Evolutionary conservation across 2,113 vertebrate genomes (phyloP).

Genomic region (Nibea coibor): DNA sequence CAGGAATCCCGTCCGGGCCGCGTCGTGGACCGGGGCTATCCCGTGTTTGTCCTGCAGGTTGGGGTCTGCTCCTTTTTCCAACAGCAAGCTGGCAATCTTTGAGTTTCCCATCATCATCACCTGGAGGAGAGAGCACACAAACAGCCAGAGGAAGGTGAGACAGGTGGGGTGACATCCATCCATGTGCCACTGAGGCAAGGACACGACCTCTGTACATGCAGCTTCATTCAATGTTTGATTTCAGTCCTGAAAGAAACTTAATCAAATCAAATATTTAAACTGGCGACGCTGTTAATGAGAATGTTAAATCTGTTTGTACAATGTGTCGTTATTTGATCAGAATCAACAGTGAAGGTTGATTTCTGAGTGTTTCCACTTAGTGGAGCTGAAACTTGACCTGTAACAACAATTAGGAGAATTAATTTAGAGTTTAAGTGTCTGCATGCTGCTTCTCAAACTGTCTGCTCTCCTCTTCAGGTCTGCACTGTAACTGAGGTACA

Average conservation of each 20-base stretch:
- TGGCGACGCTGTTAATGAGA: neutral
- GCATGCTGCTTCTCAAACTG: too few species aligned
- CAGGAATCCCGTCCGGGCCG: slow-evolving; percentile 89
- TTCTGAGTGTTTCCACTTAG: neutral
- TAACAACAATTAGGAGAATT: too few species aligned
- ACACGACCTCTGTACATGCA: too few species aligned
- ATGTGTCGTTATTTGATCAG: too few species aligned
- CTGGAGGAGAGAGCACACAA: slow-evolving; percentile 69
- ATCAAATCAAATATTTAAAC: neutral
- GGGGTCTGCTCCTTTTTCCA: slow-evolving; percentile 90
- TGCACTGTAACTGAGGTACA: too few species aligned
- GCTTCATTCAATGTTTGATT: neutral
- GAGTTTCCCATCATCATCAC: slow-evolving; percentile 94
- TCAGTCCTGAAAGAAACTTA: neutral
- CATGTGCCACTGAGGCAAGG: too few species aligned
- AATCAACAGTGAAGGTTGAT: too few species aligned
- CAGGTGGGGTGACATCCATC: too few species aligned
- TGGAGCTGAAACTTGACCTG: neutral
- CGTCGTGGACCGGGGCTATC: slow-evolving; percentile 88
- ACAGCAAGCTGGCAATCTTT: slow-evolving; percentile 84
- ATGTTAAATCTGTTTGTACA: neutral
- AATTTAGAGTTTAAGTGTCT: too few species aligned
- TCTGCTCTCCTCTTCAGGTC: too few species aligned
- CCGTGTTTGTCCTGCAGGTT: slow-evolving; percentile 89
- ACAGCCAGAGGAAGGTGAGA: too few species aligned